Evolutionary conservation across 2,113 vertebrate genomes (phyloP).

Genomic region (Pithys albifrons): DNA sequence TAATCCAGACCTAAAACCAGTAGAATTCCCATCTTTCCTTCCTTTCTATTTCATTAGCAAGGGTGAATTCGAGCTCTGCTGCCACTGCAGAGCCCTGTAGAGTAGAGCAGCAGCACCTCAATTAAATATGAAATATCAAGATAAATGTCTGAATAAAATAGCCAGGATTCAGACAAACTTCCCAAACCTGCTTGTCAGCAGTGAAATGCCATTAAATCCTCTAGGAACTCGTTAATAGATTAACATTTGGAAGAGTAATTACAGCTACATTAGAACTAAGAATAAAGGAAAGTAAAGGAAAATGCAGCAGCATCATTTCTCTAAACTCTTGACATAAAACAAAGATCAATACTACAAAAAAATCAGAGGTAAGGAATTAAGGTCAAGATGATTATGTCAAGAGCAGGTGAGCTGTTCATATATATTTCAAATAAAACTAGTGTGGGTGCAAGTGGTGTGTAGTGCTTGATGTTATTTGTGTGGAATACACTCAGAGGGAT

Average conservation of each 20-base stretch:
- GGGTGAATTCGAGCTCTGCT: not conserved
- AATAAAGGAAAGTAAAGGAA: constrained; percentile 54
- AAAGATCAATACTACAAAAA: constrained; percentile 54
- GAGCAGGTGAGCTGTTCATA: constrained; percentile 24
- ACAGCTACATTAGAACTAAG: constrained; percentile 50
- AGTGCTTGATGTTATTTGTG: not conserved
- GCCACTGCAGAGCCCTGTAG: not conserved
- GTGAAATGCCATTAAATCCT: constrained; percentile 75
- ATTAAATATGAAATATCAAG: constrained; percentile 64
- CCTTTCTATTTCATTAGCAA: not conserved
- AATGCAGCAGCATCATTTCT: constrained; percentile 10
- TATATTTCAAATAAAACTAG: not conserved
- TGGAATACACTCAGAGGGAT: not conserved
- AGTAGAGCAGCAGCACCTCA: constrained; percentile 34
- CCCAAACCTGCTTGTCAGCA: constrained; percentile 53
- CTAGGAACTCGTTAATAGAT: constrained; percentile 74
- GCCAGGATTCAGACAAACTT: constrained; percentile 56
- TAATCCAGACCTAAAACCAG: not conserved
- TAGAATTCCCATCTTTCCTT: not conserved
- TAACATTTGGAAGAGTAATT: constrained; percentile 75
- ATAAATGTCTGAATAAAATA: constrained; percentile 70
- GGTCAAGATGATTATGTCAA: constrained; percentile 34
- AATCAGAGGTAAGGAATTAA: constrained; percentile 34
- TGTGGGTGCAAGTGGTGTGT: not conserved
- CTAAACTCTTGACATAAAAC: constrained; percentile 29